Evolutionary conservation across 2,113 vertebrate genomes (phyloP).

Genomic region (Dascyllus trimaculatus): DNA sequence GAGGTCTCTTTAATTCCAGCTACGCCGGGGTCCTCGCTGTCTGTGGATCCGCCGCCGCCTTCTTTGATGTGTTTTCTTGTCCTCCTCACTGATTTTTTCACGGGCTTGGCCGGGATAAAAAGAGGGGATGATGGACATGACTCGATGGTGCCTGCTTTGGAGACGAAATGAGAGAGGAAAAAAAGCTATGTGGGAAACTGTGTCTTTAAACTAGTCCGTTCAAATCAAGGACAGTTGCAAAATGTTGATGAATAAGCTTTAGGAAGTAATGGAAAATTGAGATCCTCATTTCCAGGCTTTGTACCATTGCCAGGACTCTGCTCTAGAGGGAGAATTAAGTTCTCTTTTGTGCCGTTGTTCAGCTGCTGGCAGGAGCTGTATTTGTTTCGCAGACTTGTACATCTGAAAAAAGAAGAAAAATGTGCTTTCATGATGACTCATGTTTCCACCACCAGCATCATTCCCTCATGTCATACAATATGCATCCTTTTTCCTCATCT

Average conservation of each 20-base stretch:
- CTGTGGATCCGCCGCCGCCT: conserved; percentile 64
- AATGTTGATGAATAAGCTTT: conserved; percentile 71
- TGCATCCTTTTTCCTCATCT: conserved; percentile 12
- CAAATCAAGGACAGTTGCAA: conserved; percentile 57
- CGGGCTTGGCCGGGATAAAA: conserved; percentile 79
- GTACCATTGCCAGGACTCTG: conserved; percentile 70
- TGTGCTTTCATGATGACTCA: conserved; percentile 44
- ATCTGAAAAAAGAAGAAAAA: conserved; percentile 77
- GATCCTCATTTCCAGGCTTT: conserved; percentile 63
- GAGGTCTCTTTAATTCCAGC: conserved; percentile 54
- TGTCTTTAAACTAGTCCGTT: conserved; percentile 38
- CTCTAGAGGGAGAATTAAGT: conserved; percentile 59
- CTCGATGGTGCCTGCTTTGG: conserved; percentile 57
- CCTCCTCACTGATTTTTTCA: conserved; percentile 57
- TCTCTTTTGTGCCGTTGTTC: conserved; percentile 72
- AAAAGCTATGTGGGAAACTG: conserved; percentile 34
- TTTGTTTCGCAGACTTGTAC: conserved; percentile 77
- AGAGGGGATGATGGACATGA: conserved; percentile 80
- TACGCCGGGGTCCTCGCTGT: conserved; percentile 71
- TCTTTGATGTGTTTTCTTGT: conserved; percentile 66
- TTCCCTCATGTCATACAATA: conserved; percentile 37
- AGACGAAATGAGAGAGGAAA: conserved; percentile 13
- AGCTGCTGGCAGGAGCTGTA: conserved; percentile 77
- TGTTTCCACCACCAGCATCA: conserved; percentile 43
- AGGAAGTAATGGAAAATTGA: conserved; percentile 66